Evolutionary conservation across 2,888 invertebrate species (phyloP).

Genomic region (Acrobasis repandana): DNA sequence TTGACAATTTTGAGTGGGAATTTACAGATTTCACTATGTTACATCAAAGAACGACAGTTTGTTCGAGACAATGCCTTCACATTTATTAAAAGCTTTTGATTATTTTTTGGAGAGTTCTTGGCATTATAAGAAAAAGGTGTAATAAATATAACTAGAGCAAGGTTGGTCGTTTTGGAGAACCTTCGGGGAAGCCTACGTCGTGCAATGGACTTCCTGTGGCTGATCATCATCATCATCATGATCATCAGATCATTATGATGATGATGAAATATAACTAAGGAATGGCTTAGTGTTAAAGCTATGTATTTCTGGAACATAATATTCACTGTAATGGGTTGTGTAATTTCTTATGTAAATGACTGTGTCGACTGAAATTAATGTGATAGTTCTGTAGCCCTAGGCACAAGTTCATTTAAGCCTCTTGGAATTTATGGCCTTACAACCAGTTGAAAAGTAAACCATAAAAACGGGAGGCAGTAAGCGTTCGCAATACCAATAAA

Average conservation of each 20-base stretch:
- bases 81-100: not conserved
- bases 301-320: not conserved
- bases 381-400: slow-evolving; percentile 57
- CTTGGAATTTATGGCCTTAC: slow-evolving; percentile 61
- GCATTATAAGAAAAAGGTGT: too few relatives aligned
- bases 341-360: slow-evolving; percentile 1
- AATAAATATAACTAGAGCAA: too few relatives aligned
- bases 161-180: too few relatives aligned
- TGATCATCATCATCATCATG: too few relatives aligned
- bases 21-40: slow-evolving; percentile 50
- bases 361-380: slow-evolving; percentile 56
- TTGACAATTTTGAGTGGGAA: slow-evolving; percentile 49
- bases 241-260: too few relatives aligned
- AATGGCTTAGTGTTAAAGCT: not conserved
- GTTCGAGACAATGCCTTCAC: slow-evolving; percentile 24
- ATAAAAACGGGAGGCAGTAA: slow-evolving; percentile 70
- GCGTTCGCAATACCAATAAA: slow-evolving; percentile 69
- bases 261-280: too few relatives aligned
- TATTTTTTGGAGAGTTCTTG: not conserved
- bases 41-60: slow-evolving; percentile 59
- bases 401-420: slow-evolving; percentile 61
- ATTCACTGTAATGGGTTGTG: not conserved
- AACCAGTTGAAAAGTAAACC: slow-evolving; percentile 69
- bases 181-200: too few relatives aligned
- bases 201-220: too few relatives aligned